These are phyloP conservation scores for Caenorhabditis doughertyi DNA, from an alignment of 2,888 invertebrate species.

Conservation along the genomic window DNA sequence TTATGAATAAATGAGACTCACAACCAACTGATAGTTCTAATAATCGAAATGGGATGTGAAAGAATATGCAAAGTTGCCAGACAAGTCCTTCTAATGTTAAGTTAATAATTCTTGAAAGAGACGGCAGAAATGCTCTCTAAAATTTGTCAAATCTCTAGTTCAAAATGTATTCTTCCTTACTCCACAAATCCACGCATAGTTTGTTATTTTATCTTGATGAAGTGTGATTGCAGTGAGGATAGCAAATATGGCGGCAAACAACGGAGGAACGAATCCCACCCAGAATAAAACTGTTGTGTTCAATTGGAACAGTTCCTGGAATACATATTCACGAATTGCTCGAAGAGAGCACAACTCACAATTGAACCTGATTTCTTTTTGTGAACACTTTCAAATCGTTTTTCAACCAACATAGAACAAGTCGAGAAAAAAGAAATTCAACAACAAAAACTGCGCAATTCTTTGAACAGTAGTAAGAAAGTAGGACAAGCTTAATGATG, in stretches of 20 bases:
- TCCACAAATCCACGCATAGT: slow-evolving; percentile 81
- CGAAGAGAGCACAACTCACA: slow-evolving; percentile 23
- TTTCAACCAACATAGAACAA: slow-evolving; percentile 41
- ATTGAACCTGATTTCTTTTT: slow-evolving; percentile 32
- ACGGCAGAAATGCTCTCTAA: slow-evolving; percentile 78
- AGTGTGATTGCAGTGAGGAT: slow-evolving; percentile 77
- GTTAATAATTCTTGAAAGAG: slow-evolving; percentile 81
- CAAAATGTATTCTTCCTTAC: slow-evolving; percentile 56
- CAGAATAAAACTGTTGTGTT: slow-evolving; percentile 72
- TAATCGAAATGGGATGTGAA: slow-evolving; percentile 78
- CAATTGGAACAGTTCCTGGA: slow-evolving; percentile 65
- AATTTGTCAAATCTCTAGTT: slow-evolving; percentile 9
- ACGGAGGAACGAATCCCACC: slow-evolving; percentile 78
- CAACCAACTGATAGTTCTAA: slow-evolving; percentile 80
- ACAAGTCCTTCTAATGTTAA: slow-evolving; percentile 79
- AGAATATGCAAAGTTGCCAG: slow-evolving; percentile 80
- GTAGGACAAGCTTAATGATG: slow-evolving; percentile 63
- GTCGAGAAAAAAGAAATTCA: slow-evolving; percentile 4
- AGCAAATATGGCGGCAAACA: slow-evolving; percentile 77
- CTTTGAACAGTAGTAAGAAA: slow-evolving; percentile 42
- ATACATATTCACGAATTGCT: not conserved
- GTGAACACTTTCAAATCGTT: slow-evolving; percentile 58
- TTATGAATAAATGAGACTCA: slow-evolving; percentile 53
- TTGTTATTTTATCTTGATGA: slow-evolving; percentile 78
- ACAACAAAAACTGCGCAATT: slow-evolving; percentile 41